Base-by-base conservation (phyloP, 23 tunicate species). In the Phallusia fumigata region DNA sequence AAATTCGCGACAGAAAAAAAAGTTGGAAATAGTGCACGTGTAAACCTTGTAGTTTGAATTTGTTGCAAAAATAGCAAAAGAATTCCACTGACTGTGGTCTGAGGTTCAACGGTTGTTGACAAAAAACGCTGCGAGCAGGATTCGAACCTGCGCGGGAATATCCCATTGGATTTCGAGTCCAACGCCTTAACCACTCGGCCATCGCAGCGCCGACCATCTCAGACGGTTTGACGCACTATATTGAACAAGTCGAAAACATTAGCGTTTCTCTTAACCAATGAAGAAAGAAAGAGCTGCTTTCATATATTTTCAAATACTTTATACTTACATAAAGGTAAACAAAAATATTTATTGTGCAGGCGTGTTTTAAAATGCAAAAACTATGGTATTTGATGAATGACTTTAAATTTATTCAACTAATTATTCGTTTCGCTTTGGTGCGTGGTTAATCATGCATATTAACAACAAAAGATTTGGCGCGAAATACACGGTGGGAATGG, bases 181-280 rank as follows among this genome's bases (percentile, higher is more conserved):
- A 88, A 87, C 97, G 97, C 97, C 97, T 91, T 91, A 91, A 91
- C 97, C 97, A 87, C 97, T 91, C 97, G 97, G 97, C 97, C 97
- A 91, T 91, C 97, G 91, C 97, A 87, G 91, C 97, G 76, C n/a
- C 83, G 33, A 18, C 31, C 45, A 32, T 30, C 49, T 31, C 88
- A 11, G 32, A 6, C 53, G 33, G 13, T 11, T 28, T 26, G 53
- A 19, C 33, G 33, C 6, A 5, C 30, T 74, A 58, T 58, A 58
- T 21, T 58, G 15, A 24, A 58, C 28, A 21, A 1, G 28, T 21
- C 11, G 58, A 22, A 21, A 24, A 21, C 8, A 58, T 24, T 1
- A 24, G 13, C 16, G 26, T 58, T 22, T 24, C 69, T 58, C 69
- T 8, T 22, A 58, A 58, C 69, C 69, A 58, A 58, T 58, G 69